Conservation (phyloP, 2,797 vertebrate species). For the Alexandromys oeconomus region DNA sequence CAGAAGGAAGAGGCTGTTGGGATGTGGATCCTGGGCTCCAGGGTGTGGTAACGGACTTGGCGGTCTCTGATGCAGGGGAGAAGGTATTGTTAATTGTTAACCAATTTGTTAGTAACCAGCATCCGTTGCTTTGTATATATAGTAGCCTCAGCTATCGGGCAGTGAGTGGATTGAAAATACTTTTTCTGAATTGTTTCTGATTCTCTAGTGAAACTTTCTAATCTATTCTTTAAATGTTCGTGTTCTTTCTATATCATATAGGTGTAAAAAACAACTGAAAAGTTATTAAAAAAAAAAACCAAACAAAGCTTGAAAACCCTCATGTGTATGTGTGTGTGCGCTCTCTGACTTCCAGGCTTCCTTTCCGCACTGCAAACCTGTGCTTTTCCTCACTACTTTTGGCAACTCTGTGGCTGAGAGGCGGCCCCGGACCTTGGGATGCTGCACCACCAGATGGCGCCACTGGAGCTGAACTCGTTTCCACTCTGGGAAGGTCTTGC, state of each 20-base stretch:
- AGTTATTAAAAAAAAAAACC: conserved; percentile 72
- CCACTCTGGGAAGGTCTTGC: background rate
- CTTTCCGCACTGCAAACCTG: background rate
- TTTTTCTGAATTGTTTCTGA: conserved; percentile 48
- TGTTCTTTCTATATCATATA: conserved; percentile 40
- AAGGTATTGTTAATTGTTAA: conserved; percentile 87
- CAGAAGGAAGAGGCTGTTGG: conserved; percentile 78
- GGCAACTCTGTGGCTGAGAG: background rate
- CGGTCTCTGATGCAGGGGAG: conserved; percentile 76
- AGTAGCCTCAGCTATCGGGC: background rate
- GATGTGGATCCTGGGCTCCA: conserved; percentile 73
- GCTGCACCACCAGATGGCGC: background rate
- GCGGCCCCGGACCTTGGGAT: background rate
- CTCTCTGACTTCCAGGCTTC: conserved; percentile 43
- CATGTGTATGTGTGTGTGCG: conserved; percentile 38
- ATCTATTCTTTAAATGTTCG: conserved; percentile 64
- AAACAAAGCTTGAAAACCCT: conserved; percentile 65
- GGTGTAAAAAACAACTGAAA: conserved; percentile 48
- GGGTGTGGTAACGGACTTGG: conserved; percentile 78
- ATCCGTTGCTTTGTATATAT: background rate
- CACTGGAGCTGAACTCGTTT: background rate
- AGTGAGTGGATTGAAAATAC: background rate
- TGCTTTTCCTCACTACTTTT: background rate
- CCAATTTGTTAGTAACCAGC: conserved; percentile 42
- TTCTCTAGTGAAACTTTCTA: conserved; percentile 26